Conservation (phyloP, 2,797 vertebrate genomes). For the Sardinella longiceps region DNA sequence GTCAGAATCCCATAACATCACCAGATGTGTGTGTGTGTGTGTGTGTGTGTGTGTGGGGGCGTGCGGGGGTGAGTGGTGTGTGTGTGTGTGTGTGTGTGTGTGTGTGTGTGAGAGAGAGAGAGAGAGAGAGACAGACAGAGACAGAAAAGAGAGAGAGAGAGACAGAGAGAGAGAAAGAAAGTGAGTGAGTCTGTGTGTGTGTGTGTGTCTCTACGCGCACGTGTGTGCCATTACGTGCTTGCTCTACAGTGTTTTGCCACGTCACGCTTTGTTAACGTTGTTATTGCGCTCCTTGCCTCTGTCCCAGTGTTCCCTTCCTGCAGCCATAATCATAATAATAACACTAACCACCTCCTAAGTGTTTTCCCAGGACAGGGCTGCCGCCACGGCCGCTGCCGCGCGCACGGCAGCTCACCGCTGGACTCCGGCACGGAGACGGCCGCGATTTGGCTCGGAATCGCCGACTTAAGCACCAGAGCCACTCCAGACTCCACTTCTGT, state of each 20-base stretch:
- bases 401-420: neutral
- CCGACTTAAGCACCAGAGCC: neutral
- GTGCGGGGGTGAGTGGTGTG: neutral
- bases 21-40: neutral
- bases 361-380: neutral
- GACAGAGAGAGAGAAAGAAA: neutral
- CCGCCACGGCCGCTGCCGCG: no score
- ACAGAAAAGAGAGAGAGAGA: neutral
- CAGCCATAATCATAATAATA: constrained; percentile 9
- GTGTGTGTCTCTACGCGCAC: neutral
- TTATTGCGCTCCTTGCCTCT: constrained; percentile 7
- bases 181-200: neutral
- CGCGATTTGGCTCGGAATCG: neutral
- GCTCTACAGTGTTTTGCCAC: constrained; percentile 28
- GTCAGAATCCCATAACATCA: neutral
- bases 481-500: neutral
- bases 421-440: neutral
- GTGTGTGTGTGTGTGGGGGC: neutral
- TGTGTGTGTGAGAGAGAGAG: constrained; percentile 24
- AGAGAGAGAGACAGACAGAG: neutral
- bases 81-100: neutral
- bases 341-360: constrained; percentile 4
- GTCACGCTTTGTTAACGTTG: constrained; percentile 37
- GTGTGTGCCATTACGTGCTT: neutral
- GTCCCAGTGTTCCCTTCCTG: constrained; percentile 7